A percentile compares a stretch with the other conserved stretches of the same genome.
These are phyloP conservation scores for Gonatopus flavifemur DNA, from an alignment of 1,140 invertebrate genomes.

Conservation along the genomic window DNA sequence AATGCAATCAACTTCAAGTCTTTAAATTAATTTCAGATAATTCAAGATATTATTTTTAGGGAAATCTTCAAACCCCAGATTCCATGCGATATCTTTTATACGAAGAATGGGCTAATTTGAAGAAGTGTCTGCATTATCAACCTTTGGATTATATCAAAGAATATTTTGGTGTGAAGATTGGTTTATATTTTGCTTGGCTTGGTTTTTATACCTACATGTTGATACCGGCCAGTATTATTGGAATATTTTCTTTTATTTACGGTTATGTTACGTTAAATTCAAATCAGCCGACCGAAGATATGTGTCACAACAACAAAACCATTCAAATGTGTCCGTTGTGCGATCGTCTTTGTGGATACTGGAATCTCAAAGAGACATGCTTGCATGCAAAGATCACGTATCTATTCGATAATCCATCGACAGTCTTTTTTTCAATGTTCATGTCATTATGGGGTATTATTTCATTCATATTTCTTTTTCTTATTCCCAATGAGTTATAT, in stretches of 20 bases:
- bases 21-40: constrained; percentile 1
- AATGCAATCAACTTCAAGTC: background rate
- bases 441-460: constrained; percentile 93
- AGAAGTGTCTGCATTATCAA: constrained; percentile 81
- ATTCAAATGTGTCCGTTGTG: constrained; percentile 84
- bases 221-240: constrained; percentile 82
- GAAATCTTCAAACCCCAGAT: constrained; percentile 67
- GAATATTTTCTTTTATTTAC: constrained; percentile 80
- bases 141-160: constrained; percentile 85
- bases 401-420: constrained; percentile 93
- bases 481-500: background rate
- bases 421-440: constrained; percentile 91
- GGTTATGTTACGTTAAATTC: constrained; percentile 72
- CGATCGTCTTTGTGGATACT: constrained; percentile 84
- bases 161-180: constrained; percentile 94
- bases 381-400: constrained; percentile 85
- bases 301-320: constrained; percentile 69
- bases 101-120: constrained; percentile 82
- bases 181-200: constrained; percentile 95
- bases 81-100: constrained; percentile 78
- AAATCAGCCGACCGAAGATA: constrained; percentile 79
- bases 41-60: constrained; percentile 59
- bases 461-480: too few relatives aligned
- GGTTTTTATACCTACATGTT: constrained; percentile 96
- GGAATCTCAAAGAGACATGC: constrained; percentile 86